phyloP scores from a whole-genome alignment of 2,797 vertebrate species.

The Masticophis lateralis region DNA sequence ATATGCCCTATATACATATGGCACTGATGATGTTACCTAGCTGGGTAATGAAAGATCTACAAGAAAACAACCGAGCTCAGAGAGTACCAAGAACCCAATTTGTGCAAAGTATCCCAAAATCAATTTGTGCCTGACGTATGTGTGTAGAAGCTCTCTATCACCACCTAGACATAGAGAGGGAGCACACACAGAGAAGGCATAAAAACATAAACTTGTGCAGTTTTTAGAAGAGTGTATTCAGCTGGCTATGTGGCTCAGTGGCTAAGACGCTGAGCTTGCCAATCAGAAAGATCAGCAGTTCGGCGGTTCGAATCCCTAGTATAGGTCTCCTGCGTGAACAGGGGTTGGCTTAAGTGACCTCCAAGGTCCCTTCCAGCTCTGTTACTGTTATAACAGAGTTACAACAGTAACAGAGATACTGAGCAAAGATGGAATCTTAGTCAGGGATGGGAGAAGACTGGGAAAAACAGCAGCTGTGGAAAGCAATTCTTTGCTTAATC shows the following conservation, averaged over 20 bases:
- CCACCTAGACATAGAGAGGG: neutral
- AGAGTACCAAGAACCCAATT: neutral
- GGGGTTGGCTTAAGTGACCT: no score
- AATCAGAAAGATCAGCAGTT: no score
- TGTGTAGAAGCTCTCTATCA: neutral
- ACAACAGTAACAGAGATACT: no score
- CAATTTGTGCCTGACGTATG: neutral
- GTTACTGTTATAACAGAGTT: no score
- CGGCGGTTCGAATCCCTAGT: no score
- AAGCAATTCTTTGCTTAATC: neutral
- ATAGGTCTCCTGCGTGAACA: no score
- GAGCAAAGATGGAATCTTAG: neutral
- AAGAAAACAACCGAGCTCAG: neutral
- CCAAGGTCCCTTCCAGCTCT: no score
- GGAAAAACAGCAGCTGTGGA: neutral
- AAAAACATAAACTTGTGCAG: neutral
- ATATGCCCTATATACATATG: neutral
- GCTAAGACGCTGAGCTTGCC: no score
- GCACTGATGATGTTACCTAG: neutral
- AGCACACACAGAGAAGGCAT: neutral
- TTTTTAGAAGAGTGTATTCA: no score
- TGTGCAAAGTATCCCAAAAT: neutral
- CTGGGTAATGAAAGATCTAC: neutral
- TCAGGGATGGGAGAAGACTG: neutral
- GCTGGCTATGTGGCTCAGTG: no score